A percentile compares a stretch with the other conserved stretches of the same genome.
Conservation (phyloP, 1,140 invertebrate species). For the Bombus huntii region DNA sequence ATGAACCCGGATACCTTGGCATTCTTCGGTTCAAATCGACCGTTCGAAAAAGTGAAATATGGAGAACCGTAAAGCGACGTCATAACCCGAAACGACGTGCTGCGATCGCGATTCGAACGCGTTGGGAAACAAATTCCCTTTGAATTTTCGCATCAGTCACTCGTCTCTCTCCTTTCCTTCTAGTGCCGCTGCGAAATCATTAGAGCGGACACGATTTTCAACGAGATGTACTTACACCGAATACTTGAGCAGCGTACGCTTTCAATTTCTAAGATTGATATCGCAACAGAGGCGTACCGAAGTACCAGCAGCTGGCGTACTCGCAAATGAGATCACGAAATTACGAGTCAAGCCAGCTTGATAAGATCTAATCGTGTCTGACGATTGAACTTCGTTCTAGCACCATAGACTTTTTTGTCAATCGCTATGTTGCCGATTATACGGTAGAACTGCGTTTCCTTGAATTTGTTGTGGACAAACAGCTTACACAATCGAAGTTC, state of each 20-base stretch:
- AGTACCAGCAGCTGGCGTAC: background rate
- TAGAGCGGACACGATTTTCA: background rate
- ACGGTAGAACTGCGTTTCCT: no score
- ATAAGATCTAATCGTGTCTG: background rate
- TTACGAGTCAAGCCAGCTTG: background rate
- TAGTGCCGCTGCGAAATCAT: background rate
- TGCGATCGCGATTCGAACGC: background rate
- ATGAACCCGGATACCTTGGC: background rate
- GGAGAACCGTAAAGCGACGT: background rate
- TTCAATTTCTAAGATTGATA: constrained; percentile 20
- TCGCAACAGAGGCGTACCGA: background rate
- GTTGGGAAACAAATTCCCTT: background rate
- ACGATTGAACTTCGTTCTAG: background rate
- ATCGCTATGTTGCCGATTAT: no score
- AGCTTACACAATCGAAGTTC: no score
- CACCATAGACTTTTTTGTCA: no score
- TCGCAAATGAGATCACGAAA: background rate
- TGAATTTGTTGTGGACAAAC: no score
- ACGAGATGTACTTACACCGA: background rate
- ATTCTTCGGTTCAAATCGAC: background rate
- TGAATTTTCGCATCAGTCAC: background rate
- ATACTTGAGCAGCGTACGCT: background rate
- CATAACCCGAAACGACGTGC: background rate
- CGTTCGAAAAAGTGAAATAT: constrained; percentile 4
- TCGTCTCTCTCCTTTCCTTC: background rate